Conservation (phyloP, 2,888 invertebrate genomes). For the Drosophila neonasuta region DNA sequence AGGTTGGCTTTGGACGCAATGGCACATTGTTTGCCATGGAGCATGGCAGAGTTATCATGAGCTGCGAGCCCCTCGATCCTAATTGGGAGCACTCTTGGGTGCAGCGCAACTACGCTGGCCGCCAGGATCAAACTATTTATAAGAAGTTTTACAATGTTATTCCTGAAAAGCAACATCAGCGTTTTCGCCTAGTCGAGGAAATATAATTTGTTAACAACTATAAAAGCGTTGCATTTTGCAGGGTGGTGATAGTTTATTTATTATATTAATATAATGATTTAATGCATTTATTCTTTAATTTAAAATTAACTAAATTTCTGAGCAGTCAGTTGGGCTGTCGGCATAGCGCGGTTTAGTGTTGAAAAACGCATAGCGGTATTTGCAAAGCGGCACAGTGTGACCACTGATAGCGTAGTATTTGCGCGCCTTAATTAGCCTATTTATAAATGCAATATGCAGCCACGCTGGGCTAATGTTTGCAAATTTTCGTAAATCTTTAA, state of each 20-base stretch:
- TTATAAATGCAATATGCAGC: neutral
- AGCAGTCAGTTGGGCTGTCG: neutral
- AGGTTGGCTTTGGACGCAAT: constrained; percentile 92
- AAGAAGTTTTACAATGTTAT: constrained; percentile 94
- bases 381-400: neutral
- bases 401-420: neutral
- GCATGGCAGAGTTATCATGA: constrained; percentile 89
- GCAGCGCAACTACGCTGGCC: constrained; percentile 85
- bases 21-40: constrained; percentile 91
- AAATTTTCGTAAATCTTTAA: neutral
- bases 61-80: constrained; percentile 91
- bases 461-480: neutral
- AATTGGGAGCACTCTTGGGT: constrained; percentile 91
- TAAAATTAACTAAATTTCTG: neutral
- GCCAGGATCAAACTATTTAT: constrained; percentile 86
- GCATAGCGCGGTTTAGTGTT: neutral
- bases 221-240: neutral
- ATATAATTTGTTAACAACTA: constrained; percentile 82
- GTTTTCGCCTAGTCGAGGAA: constrained; percentile 90
- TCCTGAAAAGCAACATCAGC: constrained; percentile 89
- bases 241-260: no score
- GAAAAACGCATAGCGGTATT: neutral
- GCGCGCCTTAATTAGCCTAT: neutral
- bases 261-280: neutral
- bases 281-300: neutral